Evolutionary conservation across 2,888 invertebrate species (phyloP), one percentile per base, ranked within the genome.

Genomic region (Xanthorhoe designata): DNA sequence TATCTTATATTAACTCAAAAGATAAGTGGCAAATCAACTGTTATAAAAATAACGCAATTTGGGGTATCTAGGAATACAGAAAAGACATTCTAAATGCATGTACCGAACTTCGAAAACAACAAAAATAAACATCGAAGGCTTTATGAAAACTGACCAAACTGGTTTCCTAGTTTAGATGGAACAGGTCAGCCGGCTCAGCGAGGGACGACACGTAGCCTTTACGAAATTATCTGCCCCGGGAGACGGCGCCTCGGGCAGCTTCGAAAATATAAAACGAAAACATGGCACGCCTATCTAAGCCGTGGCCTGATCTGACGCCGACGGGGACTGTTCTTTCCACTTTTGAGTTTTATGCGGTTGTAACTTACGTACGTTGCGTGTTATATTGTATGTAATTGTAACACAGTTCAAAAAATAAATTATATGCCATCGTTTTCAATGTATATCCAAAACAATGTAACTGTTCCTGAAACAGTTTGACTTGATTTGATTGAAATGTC

Each of bases 221-320:
- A 87, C 88, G 82, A 88, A 90, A 89, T 91, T 88, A 90, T 90
- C 86, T 86, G 81, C 76, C 87, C 84, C 86, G 74, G 77, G 87
- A 86, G 87, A 85, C 82, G 75, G 77, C 81, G 82, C 85, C 84
- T 75, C 82, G 74, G 79, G 84, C 81, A 81, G 78, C 83, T 72
- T 83, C 83, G 84, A 85, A 89, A 89, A 90, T 86, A 87, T 87
- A 89, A 90, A 90, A 89, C 82, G 86, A 88, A 87, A 89, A 90
- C 87, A 90, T 87, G 82, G 78, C 85, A 66, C 62, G 69, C 68
- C 73, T 67, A 66, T 53, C 85, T 86, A 83, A 87, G 83, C 86
- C 84, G 79, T 75, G 78, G 75, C 79, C 79, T 80, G 77, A 75
- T 78, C 83, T 83, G 86, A 85, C 83, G 81, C 82, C 83, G 47